Base-by-base conservation (phyloP, 2,797 vertebrate genomes). In the Strix occidentalis region DNA sequence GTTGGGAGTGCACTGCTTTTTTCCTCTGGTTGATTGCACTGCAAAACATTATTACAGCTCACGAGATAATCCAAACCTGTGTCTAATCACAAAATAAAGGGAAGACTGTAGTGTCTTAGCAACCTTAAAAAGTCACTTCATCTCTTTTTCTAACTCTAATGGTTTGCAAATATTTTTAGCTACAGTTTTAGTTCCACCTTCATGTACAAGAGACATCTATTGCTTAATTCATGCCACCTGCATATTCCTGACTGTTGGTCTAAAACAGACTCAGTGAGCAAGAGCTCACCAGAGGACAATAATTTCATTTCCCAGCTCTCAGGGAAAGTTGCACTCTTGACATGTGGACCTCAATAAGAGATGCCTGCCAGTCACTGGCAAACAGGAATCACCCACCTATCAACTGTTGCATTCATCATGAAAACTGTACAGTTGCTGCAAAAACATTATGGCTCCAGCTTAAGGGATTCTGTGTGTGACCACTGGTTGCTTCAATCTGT, bases 361-460 rank as follows among this genome's bases (percentile, higher is more conserved):
- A 2, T 89, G 16, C 21, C 54, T 41, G 28, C 4, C 50, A 6
- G 50, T 61, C 66, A 35, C 26, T 13, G 35, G 19, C 37, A 79
- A 71, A 69, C 17, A 39, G 39, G 24, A 66, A 28, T 66, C 29
- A 12, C 5, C 3, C n/a, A 31, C 25, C 5, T 19, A 14, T 9
- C 0, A 1, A 21, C 39, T 1, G 1, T 9, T 5, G 1, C 5
- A 5, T 23, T 57, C 50, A 57, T 10, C 11, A 12, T 5, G 33
- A 60, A 45, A 56, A 16, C 13, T 23, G 13, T 11, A 41, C 0
- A 1, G 8, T 18, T 0, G 1, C 43, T 53, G 28, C 41, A 50
- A 39, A 83, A 80, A 37, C 5, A 26, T 78, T 45, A 48, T 2
- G 1, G 31, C 48, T 78, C 57, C n/a, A 78, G 4, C 1, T 41